phyloP scores from a whole-genome alignment of 2,113 vertebrate genomes.

The Rhegmatorhina hoffmannsi region DNA sequence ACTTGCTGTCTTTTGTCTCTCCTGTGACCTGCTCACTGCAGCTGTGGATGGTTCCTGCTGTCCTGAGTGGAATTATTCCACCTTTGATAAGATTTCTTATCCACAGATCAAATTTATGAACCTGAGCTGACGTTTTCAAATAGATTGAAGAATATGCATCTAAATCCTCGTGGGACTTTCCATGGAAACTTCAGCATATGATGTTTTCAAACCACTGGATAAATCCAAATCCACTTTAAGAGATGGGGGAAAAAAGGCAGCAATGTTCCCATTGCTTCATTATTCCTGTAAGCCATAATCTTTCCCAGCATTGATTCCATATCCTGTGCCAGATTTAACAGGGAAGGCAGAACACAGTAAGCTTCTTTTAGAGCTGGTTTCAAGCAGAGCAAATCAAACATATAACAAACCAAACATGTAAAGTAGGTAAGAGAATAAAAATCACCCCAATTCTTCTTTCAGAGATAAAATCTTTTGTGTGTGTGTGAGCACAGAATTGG shows the following conservation, averaged over 20 bases:
- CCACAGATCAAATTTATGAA: background rate
- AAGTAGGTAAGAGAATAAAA: background rate
- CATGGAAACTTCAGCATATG: background rate
- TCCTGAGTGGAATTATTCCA: background rate
- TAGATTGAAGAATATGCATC: background rate
- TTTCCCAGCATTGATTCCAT: constrained; percentile 15
- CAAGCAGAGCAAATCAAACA: background rate
- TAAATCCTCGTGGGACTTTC: background rate
- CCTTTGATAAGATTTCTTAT: background rate
- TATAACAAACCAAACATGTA: background rate
- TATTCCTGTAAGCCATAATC: constrained; percentile 25
- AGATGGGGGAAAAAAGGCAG: background rate
- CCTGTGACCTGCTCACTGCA: background rate
- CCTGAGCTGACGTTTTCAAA: background rate
- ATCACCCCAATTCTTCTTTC: background rate
- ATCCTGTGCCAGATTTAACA: background rate
- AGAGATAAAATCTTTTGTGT: background rate
- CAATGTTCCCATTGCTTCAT: constrained; percentile 13
- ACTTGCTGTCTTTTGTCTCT: background rate
- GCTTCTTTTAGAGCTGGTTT: background rate
- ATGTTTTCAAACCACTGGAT: constrained; percentile 38
- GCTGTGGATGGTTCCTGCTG: background rate
- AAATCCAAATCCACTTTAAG: constrained; percentile 48
- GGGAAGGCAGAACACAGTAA: background rate
- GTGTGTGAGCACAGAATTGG: background rate